A percentile compares a stretch with the other conserved stretches of the same genome.
Evolutionary conservation across 2,113 vertebrate genomes (phyloP).

Genomic region (Python bivittatus): DNA sequence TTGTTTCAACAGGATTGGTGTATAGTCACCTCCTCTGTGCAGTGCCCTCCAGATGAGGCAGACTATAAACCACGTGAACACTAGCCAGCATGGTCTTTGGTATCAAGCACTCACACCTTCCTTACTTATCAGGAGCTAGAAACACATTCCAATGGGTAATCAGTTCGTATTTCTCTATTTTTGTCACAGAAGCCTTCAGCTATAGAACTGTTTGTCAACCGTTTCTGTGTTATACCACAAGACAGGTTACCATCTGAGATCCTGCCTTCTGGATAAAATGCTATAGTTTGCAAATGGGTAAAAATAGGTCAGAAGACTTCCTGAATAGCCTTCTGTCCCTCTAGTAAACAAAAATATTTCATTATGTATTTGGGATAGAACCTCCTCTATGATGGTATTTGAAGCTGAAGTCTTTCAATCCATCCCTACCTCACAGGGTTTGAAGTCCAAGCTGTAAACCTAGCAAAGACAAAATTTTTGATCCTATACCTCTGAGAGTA

Average conservation of each 20-base stretch:
- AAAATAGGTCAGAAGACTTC: neutral
- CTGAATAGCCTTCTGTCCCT: neutral
- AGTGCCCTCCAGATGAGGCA: neutral
- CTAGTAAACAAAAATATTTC: neutral
- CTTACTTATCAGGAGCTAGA: neutral
- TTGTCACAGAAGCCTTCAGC: neutral
- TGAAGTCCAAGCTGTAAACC: neutral
- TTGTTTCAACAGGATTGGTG: too few species aligned
- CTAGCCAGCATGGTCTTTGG: neutral
- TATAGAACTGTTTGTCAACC: neutral
- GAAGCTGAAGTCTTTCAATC: neutral
- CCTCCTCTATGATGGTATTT: neutral
- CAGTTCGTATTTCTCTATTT: neutral
- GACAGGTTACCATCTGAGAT: neutral
- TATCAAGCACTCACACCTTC: neutral
- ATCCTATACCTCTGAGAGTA: neutral
- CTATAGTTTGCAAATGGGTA: neutral
- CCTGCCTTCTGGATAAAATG: neutral
- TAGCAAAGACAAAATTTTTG: neutral
- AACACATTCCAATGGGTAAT: neutral
- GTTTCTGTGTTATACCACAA: neutral
- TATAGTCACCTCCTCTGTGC: neutral
- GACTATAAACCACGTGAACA: neutral
- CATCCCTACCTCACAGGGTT: neutral
- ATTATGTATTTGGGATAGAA: neutral